phyloP scores from a whole-genome alignment of 37 sponge, comb jelly and placozoan species.

The Chondrilla cf. caribensis region DNA sequence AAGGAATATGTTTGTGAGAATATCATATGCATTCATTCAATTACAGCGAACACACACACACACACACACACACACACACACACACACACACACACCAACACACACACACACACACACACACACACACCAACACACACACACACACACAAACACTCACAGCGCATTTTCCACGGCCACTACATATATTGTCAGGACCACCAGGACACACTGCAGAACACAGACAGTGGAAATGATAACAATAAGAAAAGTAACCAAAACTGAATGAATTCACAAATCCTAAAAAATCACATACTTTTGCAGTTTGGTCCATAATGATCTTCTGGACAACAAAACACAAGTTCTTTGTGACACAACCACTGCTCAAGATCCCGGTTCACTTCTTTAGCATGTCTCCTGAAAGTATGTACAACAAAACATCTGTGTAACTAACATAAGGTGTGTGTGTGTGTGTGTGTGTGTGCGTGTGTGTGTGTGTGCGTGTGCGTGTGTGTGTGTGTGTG shows the following conservation, averaged over 20 bases:
- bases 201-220: conserved; percentile 65
- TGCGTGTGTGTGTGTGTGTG: conserved; percentile 20
- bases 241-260: not conserved
- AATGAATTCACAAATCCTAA: not conserved
- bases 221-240: not conserved
- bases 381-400: conserved; percentile 42
- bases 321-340: conserved; percentile 74
- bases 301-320: conserved; percentile 55
- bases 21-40: too few species aligned
- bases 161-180: conserved; percentile 81
- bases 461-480: conserved; percentile 25
- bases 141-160: conserved; percentile 43
- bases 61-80: too few species aligned
- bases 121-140: not conserved
- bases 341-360: conserved; percentile 59
- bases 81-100: too few species aligned
- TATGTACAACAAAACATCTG: not conserved
- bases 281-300: conserved; percentile 49
- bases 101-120: not conserved
- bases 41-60: too few species aligned
- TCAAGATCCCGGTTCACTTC: conserved; percentile 42
- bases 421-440: not conserved
- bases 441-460: conserved; percentile 28
- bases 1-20: too few species aligned
- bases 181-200: conserved; percentile 69